Percentiles rank a stretch among this genome's conserved stretches.
Conservation (phyloP, 1,140 invertebrate species). For the Euwallacea fornicatus region DNA sequence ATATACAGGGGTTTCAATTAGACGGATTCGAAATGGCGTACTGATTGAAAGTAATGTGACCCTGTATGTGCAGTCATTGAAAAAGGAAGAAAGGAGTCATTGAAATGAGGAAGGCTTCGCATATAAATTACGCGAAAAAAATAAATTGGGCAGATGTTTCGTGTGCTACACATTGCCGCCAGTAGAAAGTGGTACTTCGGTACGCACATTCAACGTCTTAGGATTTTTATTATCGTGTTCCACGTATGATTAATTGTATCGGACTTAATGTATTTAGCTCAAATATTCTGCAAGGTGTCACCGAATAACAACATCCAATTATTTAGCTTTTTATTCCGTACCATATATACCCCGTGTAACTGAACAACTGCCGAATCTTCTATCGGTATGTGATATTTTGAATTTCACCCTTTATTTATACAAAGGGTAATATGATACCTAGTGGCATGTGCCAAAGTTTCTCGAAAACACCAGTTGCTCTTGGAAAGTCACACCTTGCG, state of each 20-base stretch:
- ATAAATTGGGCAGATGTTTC: slow-evolving; percentile 32
- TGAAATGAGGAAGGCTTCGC: slow-evolving; percentile 20
- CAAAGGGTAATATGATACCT: slow-evolving; percentile 9
- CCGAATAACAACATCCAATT: neutral
- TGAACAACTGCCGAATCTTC: neutral
- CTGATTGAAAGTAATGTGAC: no score
- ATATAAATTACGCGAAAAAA: slow-evolving; percentile 30
- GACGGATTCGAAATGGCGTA: no score
- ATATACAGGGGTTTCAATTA: no score
- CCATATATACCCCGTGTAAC: neutral
- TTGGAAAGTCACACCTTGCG: slow-evolving; percentile 14
- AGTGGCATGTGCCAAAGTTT: slow-evolving; percentile 17
- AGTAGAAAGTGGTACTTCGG: slow-evolving; percentile 30
- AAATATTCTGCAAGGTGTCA: neutral
- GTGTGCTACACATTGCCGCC: slow-evolving; percentile 30
- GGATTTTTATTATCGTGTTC: slow-evolving; percentile 28
- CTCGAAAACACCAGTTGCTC: slow-evolving; percentile 9
- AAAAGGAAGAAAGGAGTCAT: slow-evolving; percentile 18
- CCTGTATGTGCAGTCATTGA: no score
- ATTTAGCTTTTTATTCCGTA: neutral
- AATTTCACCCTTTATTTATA: slow-evolving; percentile 8
- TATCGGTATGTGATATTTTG: neutral
- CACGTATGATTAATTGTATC: slow-evolving; percentile 26
- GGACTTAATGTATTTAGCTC: neutral
- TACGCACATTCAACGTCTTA: slow-evolving; percentile 20